A percentile compares a stretch with the other conserved stretches of the same genome.
Evolutionary conservation across 2,113 vertebrate genomes (phyloP).

Genomic region (Balaeniceps rex): DNA sequence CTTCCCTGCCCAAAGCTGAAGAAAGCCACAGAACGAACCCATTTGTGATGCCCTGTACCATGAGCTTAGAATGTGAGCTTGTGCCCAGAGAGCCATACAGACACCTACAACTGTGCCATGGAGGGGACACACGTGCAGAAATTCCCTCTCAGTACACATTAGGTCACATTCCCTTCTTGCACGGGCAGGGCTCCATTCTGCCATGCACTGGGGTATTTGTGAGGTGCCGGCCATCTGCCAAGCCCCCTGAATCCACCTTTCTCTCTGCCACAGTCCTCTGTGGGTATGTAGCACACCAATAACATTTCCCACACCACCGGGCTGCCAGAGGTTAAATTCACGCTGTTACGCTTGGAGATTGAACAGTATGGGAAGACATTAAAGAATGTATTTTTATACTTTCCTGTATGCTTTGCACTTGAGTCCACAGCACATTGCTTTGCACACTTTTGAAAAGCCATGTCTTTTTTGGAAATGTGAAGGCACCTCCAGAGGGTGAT

Average conservation of each 20-base stretch:
- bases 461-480: not conserved
- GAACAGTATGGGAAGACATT: not conserved
- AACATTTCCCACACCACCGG: not conserved
- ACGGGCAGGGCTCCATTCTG: not conserved
- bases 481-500: not conserved
- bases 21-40: not conserved
- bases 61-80: not conserved
- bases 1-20: not conserved
- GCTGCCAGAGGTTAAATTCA: not conserved
- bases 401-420: not conserved
- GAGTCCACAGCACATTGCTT: not conserved
- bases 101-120: not conserved
- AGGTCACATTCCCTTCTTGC: not conserved
- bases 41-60: rapidly evolving
- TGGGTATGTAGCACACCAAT: not conserved
- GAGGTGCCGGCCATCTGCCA: not conserved
- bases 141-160: not conserved
- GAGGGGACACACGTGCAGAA: not conserved
- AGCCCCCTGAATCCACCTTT: not conserved
- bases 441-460: not conserved
- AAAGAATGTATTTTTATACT: not conserved
- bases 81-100: not conserved
- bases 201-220: not conserved
- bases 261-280: not conserved
- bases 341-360: not conserved